Evolutionary conservation across 2,888 invertebrate species (phyloP).

Genomic region (Podotricha telesiphe): DNA sequence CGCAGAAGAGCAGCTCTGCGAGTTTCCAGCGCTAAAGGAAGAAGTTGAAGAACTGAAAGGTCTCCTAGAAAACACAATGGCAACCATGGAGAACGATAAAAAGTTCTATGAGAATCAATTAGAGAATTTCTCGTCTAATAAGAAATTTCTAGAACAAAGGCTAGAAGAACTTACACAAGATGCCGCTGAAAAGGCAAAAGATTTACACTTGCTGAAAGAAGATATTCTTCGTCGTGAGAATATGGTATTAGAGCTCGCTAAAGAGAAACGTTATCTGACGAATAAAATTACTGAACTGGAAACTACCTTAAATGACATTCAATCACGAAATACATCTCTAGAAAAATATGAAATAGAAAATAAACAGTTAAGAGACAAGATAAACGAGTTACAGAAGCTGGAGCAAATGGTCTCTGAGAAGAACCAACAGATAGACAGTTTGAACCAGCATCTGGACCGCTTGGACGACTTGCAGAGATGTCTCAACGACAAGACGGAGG

Average conservation of each 20-base stretch:
- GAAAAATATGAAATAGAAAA: constrained; percentile 72
- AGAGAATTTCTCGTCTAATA: constrained; percentile 79
- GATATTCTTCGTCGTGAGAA: constrained; percentile 83
- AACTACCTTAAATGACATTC: constrained; percentile 77
- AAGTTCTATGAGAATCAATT: constrained; percentile 83
- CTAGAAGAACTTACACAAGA: constrained; percentile 83
- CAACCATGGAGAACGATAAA: constrained; percentile 81
- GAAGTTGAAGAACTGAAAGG: constrained; percentile 77
- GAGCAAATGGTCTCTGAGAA: constrained; percentile 83
- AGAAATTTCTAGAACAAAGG: constrained; percentile 81
- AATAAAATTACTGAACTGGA: constrained; percentile 76
- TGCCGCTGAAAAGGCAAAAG: constrained; percentile 79
- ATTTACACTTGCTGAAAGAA: constrained; percentile 80
- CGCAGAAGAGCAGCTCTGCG: constrained; percentile 80
- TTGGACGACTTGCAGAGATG: constrained; percentile 78
- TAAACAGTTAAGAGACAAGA: constrained; percentile 76
- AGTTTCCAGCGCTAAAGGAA: constrained; percentile 78
- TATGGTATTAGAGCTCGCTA: constrained; percentile 82
- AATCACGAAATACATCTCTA: constrained; percentile 67
- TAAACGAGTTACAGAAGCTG: constrained; percentile 74
- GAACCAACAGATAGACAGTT: constrained; percentile 79
- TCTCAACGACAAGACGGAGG: constrained; percentile 76
- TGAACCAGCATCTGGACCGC: constrained; percentile 78
- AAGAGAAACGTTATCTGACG: constrained; percentile 82
- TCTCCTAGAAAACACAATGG: constrained; percentile 76